Conservation (phyloP, 92 coral and sea anemone species). For the Nematostella vectensis region DNA sequence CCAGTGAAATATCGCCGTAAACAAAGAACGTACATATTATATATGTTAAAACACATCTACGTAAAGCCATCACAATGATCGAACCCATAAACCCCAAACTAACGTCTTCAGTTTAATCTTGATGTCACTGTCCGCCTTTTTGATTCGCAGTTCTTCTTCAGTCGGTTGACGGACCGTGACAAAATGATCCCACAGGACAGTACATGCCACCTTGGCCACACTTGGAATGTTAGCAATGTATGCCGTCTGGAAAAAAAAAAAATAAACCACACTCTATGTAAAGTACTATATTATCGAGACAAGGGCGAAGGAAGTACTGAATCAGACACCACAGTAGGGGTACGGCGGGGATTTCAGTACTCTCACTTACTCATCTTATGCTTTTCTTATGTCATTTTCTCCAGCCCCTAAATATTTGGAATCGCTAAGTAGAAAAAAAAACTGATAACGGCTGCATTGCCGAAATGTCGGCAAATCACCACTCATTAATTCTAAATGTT, state of each 20-base stretch:
- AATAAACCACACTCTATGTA: background rate
- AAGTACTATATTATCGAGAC: background rate
- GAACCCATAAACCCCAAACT: too few relatives aligned
- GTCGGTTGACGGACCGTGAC: conserved; percentile 38
- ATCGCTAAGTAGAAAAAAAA: too few relatives aligned
- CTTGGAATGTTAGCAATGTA: conserved; percentile 52
- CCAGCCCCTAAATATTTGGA: too few relatives aligned
- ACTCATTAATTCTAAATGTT: too few relatives aligned
- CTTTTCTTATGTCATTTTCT: too few relatives aligned
- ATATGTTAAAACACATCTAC: too few relatives aligned
- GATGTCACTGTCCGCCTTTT: conserved; percentile 45
- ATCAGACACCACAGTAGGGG: background rate
- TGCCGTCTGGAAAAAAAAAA: conserved; percentile 39
- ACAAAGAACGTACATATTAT: too few relatives aligned
- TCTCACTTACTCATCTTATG: too few relatives aligned
- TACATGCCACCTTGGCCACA: conserved; percentile 70
- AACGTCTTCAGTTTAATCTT: conserved; percentile 24
- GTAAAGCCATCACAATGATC: too few relatives aligned
- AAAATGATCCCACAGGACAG: conserved; percentile 87
- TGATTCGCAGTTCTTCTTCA: conserved; percentile 30
- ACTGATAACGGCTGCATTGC: too few relatives aligned
- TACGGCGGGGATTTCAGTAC: background rate
- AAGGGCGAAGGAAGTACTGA: background rate
- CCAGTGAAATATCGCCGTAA: too few relatives aligned
- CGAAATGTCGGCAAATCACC: too few relatives aligned